Base-by-base conservation (phyloP, 53 echinoderm and acorn worm genomes). In the Paracentrotus lividus region DNA sequence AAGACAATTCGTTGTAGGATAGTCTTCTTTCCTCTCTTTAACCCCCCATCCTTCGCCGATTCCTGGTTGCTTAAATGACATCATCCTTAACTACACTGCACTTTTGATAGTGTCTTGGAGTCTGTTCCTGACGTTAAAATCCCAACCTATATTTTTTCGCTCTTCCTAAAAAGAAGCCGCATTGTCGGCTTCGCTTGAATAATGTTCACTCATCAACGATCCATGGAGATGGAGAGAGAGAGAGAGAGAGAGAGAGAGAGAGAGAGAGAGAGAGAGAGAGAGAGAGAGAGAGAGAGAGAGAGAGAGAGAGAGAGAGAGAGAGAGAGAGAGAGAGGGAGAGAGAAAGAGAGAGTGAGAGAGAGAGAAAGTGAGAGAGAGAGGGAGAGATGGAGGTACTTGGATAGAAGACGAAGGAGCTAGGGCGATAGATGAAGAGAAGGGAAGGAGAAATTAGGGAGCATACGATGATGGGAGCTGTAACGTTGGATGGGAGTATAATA, bases 71-170 rank as follows among this genome's bases (percentile, higher is more conserved):
- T 47, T 81, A 81, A 81, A 81, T 81, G 44, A 47, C 81, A 44
- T 81, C 86, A 56, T 36, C 55, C 86, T n/a, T 86, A 86, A 86
- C 86, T 55, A 56, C 53, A 31, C 36, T 86, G 86, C 47, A 86
- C 86, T 86, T 86, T 86, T 86, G 86, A 86, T 86, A 53, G 86
- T 56, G 47, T 47, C 81, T 81, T 47, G 27, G 86, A 56, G 86
- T 38, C 86, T 86, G 86, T 55, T 86, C 54, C 56, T 86, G 54
- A 56, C 86, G 86, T 86, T 86, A 86, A 86, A 86, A 86, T 86
- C 86, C 86, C 86, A 86, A 38, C 32, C 86, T 86, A 21, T 86
- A 86, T 86, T 55, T 86, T 56, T 56, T 56, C 56, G 55, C 55
- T 38, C 56, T 38, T 34, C 60, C 87, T 44, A 56, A 89, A 89